These are phyloP conservation scores for Hypotaenidia philippensis DNA, from an alignment of 2,797 vertebrate genomes.

Conservation along the genomic window DNA sequence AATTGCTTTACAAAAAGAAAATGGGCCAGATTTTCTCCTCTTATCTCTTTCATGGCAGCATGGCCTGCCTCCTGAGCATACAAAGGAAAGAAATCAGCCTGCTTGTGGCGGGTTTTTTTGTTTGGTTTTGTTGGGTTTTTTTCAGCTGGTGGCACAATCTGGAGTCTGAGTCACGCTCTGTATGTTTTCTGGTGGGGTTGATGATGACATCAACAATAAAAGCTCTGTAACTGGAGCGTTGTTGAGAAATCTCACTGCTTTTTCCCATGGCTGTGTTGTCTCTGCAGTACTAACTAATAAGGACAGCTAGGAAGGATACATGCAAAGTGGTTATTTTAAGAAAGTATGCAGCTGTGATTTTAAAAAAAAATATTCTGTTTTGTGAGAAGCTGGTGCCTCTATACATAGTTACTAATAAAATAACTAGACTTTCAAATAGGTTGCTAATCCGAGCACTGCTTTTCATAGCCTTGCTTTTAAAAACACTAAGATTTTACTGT, in stretches of 20 bases:
- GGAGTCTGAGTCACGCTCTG: slow-evolving; percentile 27
- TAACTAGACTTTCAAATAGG: neutral
- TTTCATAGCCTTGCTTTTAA: neutral
- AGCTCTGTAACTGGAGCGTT: neutral
- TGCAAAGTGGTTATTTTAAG: neutral
- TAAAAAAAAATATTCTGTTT: neutral
- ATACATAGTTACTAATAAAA: neutral
- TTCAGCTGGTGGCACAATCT: neutral
- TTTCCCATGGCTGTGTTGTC: neutral
- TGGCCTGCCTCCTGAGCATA: neutral
- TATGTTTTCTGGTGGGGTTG: too few relatives aligned
- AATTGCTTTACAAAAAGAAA: slow-evolving; percentile 39
- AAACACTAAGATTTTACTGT: neutral
- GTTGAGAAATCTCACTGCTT: neutral
- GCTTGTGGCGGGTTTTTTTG: neutral
- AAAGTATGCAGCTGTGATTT: neutral
- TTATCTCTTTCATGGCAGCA: slow-evolving; percentile 5
- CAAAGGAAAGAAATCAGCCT: slow-evolving; percentile 21
- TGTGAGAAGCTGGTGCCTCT: neutral
- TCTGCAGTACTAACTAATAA: neutral
- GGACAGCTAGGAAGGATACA: neutral
- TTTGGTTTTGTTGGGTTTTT: neutral
- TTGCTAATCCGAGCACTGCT: neutral
- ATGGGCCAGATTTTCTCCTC: slow-evolving; percentile 10
- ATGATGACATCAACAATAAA: slow-evolving; percentile 10